These are phyloP conservation scores for Discoglossus pictus DNA, from an alignment of 2,797 vertebrate species.

Conservation along the genomic window DNA sequence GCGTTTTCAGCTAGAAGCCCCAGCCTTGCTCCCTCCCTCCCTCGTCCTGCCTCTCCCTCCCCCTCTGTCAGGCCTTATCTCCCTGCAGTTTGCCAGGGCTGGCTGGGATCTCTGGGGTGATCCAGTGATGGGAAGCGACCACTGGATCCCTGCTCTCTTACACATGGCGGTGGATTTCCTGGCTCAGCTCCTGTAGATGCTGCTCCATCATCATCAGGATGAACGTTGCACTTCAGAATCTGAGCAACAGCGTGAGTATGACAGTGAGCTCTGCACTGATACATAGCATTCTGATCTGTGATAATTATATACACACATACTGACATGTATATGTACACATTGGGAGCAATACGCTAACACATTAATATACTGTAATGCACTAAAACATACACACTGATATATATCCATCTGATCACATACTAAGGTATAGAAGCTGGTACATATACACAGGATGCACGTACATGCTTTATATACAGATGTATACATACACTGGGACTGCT, in stretches of 20 bases:
- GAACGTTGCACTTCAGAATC: slow-evolving; percentile 92
- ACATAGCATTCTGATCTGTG: too few relatives aligned
- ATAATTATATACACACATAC: too few relatives aligned
- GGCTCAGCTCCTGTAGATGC: slow-evolving; percentile 53
- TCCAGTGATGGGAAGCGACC: slow-evolving; percentile 42
- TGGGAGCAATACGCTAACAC: too few relatives aligned
- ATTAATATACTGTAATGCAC: not conserved
- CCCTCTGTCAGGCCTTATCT: slow-evolving; percentile 43
- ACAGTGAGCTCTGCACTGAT: slow-evolving; percentile 1
- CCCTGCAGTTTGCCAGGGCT: slow-evolving; percentile 45
- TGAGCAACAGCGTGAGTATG: slow-evolving; percentile 84
- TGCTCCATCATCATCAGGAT: slow-evolving; percentile 73
- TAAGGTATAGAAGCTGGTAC: too few relatives aligned
- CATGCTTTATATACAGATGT: too few relatives aligned
- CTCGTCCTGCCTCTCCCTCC: slow-evolving; percentile 43
- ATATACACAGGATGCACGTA: too few relatives aligned
- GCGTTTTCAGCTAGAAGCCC: slow-evolving; percentile 45
- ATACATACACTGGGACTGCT: too few relatives aligned
- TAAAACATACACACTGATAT: slow-evolving; percentile 8
- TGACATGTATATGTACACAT: too few relatives aligned
- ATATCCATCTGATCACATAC: slow-evolving; percentile 2
- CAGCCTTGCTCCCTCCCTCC: slow-evolving; percentile 35
- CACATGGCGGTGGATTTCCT: slow-evolving; percentile 42
- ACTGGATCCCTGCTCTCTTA: slow-evolving; percentile 37
- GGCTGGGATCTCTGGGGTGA: slow-evolving; percentile 32